These are phyloP conservation scores for Pocillopora verrucosa DNA, from an alignment of 64 coral and sea anemone genomes.

Conservation along the genomic window DNA sequence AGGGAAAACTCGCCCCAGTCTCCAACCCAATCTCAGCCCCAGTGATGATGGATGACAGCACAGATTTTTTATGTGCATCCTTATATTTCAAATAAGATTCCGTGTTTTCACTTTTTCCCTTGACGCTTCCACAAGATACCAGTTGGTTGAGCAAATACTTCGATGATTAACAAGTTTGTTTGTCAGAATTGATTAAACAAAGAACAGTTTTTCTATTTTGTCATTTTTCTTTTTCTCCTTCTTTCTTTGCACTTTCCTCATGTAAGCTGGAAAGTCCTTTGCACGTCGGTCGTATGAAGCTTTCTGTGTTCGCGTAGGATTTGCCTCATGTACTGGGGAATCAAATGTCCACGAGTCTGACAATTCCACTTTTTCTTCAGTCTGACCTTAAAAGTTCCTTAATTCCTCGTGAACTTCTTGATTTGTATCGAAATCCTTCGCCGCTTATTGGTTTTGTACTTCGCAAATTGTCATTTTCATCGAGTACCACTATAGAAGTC, in stretches of 20 bases:
- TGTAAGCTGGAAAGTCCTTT: slow-evolving; percentile 20
- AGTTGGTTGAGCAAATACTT: neutral
- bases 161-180: neutral
- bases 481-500: neutral
- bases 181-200: slow-evolving; percentile 30
- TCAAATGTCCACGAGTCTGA: neutral
- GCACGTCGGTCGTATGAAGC: neutral
- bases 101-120: too few species aligned
- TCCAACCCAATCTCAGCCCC: too few species aligned
- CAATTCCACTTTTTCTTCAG: neutral
- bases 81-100: too few species aligned
- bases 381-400: neutral
- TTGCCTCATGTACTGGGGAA: neutral
- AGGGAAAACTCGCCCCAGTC: too few species aligned
- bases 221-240: slow-evolving; percentile 46
- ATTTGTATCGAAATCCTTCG: neutral
- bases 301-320: neutral
- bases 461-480: neutral
- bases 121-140: neutral
- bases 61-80: too few species aligned
- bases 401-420: neutral
- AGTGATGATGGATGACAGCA: too few species aligned
- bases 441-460: neutral
- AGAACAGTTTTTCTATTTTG: slow-evolving; percentile 60
- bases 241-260: slow-evolving; percentile 31